Conservation (phyloP, 2,888 invertebrate species). For the Branchellion lobata region DNA sequence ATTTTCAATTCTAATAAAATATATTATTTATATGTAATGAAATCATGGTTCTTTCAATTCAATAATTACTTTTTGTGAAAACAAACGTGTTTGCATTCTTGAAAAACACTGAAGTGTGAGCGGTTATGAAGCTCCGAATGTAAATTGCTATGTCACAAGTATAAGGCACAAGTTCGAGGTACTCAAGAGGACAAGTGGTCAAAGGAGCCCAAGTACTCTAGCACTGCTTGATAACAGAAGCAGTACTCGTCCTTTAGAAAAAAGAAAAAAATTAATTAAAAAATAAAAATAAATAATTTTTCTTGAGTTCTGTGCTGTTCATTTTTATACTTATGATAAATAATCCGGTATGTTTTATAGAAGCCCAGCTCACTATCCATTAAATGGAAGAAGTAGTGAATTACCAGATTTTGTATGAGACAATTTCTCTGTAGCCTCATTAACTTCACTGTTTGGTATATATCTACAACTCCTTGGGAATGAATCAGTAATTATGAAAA, state of each 20-base stretch:
- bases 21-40: too few relatives aligned
- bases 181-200: conserved; percentile 70
- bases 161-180: too few relatives aligned
- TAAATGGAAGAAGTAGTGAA: too few relatives aligned
- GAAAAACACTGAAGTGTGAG: background rate
- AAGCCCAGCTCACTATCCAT: too few relatives aligned
- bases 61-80: background rate
- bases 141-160: background rate
- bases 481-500: background rate
- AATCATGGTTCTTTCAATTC: too few relatives aligned
- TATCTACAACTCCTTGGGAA: conserved; percentile 22
- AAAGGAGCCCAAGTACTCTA: conserved; percentile 96
- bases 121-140: conserved; percentile 3
- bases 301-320: too few relatives aligned
- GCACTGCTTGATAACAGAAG: conserved; percentile 96
- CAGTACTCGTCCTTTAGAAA: conserved; percentile 96
- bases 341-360: too few relatives aligned
- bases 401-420: conserved; percentile 19
- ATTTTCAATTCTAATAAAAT: background rate
- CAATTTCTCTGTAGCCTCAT: conserved; percentile 9
- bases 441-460: conserved; percentile 22
- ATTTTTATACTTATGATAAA: too few relatives aligned
- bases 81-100: background rate
- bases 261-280: conserved; percentile 49
- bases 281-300: background rate